Percentiles rank a stretch among this genome's conserved stretches.
Conservation (phyloP, 1,140 invertebrate species). For the Hylaeus volcanicus region DNA sequence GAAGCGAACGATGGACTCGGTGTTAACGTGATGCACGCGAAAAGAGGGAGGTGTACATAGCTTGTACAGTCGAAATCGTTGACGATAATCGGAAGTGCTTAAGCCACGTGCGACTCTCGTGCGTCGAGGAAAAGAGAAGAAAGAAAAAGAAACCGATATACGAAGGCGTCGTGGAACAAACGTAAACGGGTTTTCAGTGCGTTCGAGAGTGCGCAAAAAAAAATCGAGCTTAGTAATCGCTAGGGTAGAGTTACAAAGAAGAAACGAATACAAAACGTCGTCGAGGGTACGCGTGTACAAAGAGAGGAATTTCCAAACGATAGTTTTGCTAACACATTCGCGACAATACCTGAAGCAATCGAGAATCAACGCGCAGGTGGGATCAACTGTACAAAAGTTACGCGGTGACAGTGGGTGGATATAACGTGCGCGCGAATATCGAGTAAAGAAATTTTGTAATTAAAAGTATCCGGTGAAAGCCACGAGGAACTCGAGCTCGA, state of each 20-base stretch:
- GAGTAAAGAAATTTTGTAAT: not conserved
- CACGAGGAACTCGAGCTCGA: not conserved
- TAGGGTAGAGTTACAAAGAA: not conserved
- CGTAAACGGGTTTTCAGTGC: slow-evolving; percentile 14
- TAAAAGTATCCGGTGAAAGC: not conserved
- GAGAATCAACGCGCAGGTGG: not conserved
- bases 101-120: not conserved
- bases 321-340: not conserved
- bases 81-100: slow-evolving; percentile 19
- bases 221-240: slow-evolving; percentile 42
- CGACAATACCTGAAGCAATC: slow-evolving; percentile 43
- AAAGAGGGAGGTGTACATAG: slow-evolving; percentile 25
- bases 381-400: not conserved
- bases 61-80: slow-evolving; percentile 34
- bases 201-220: slow-evolving; percentile 24
- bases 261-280: not conserved
- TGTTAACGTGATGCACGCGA: slow-evolving; percentile 36
- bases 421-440: not conserved
- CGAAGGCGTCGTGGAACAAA: too few species aligned
- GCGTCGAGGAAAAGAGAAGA: not conserved
- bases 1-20: slow-evolving; percentile 41
- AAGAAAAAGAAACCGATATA: too few species aligned
- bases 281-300: too few species aligned
- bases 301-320: too few species aligned
- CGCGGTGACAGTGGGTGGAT: slow-evolving; percentile 11